These are phyloP conservation scores for Eremophila alpestris DNA, from an alignment of 2,797 vertebrate genomes.

Conservation along the genomic window DNA sequence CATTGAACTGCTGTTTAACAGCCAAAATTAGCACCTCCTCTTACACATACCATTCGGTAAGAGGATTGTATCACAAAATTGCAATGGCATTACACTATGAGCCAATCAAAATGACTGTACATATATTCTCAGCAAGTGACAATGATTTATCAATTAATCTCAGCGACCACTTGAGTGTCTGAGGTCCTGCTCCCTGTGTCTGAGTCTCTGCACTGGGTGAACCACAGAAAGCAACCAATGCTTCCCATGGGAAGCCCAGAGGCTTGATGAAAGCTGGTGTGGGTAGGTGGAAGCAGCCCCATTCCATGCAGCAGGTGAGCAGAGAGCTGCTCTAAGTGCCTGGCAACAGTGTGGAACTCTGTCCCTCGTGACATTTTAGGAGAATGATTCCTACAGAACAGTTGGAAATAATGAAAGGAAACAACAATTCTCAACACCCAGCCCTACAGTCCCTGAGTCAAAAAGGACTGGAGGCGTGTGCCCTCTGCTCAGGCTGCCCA, in stretches of 20 bases:
- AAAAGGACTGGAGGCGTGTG: not conserved
- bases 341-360: accelerated
- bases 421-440: not conserved
- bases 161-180: accelerated
- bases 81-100: accelerated
- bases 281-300: not conserved
- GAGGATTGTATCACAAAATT: not conserved
- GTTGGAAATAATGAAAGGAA: not conserved
- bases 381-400: not conserved
- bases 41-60: not conserved
- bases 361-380: accelerated
- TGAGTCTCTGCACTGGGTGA: not conserved
- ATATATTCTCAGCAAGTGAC: not conserved
- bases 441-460: not conserved
- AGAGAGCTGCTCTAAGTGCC: not conserved
- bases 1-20: not conserved
- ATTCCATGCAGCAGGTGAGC: accelerated
- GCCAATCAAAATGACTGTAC: not conserved
- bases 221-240: accelerated
- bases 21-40: not conserved
- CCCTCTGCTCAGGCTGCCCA: not conserved
- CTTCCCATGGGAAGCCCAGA: not conserved
- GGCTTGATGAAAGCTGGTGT: not conserved
- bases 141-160: not conserved
- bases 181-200: not conserved